Evolutionary conservation across 2,113 vertebrate species (phyloP), one percentile per base, ranked within the genome.

Genomic region (Crypturellus undulatus): DNA sequence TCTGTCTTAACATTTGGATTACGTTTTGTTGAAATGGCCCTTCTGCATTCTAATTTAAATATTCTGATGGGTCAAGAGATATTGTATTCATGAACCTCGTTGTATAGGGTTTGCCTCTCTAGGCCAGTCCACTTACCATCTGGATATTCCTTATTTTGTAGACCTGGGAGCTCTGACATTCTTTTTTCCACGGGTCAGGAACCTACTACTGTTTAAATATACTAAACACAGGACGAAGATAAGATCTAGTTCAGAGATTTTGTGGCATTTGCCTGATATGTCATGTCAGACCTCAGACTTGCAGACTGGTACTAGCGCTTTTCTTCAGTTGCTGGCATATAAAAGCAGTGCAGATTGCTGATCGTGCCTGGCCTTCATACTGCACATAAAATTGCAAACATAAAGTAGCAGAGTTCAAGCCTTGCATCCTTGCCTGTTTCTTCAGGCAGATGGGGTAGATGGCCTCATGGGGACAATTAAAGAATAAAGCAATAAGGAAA

Each of bases 381-480:
- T 89, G 83, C 88, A 90, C 52, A 64, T 87, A 87, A 96, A 89
- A 94, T 79, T 81, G 49, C 67, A 54, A 87, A 81, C 93, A 93
- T 89, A 49, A 89, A 96, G 89, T 70, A 96, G 63, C 3, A 1
- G 49, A 91, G 83, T 92, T 93, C 90, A 94, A 79, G 63, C 75
- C 83, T 91, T 84, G 43, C 78, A 38, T 92, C 36, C 78, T 72
- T 79, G 73, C 24, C 1, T 4, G 2, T 94, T 87, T 96, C 85
- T 89, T 89, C 73, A 95, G 95, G 83, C 93, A 96, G 93, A 95
- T 95, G 82, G 82, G 76, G 64, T 86, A 90, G 90, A 75, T 94
- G 85, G 79, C 77, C 86, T 93, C 93, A 36, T 91, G 94, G 91
- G 95, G 28, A 95, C 94, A 97, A 96, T 95, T 96, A 90, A 94